Percentiles rank a stretch among this genome's conserved stretches.
These are phyloP conservation scores for Tinea semifulvella DNA, from an alignment of 2,888 invertebrate species.

Conservation along the genomic window DNA sequence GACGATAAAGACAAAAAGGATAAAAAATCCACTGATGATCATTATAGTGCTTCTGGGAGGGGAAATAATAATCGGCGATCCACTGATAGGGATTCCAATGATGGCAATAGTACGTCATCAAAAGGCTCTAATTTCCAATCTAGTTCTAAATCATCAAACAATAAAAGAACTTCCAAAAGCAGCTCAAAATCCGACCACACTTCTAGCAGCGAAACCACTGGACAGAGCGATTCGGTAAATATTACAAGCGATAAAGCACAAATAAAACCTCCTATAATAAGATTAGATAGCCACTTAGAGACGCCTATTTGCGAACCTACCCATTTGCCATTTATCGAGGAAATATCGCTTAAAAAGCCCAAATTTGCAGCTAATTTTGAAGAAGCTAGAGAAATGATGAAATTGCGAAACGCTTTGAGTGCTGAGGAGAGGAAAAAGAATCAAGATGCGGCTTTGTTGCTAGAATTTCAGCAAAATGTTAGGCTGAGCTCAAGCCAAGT, in stretches of 20 bases:
- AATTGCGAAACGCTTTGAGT: slow-evolving; percentile 71
- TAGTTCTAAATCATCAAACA: slow-evolving; percentile 40
- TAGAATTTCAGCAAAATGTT: slow-evolving; percentile 60
- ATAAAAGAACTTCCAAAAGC: slow-evolving; percentile 47
- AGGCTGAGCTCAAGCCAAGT: slow-evolving; percentile 57
- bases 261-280: slow-evolving; percentile 30
- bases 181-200: slow-evolving; percentile 53
- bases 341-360: slow-evolving; percentile 64
- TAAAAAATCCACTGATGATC: slow-evolving; percentile 73
- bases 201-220: slow-evolving; percentile 56
- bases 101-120: slow-evolving; percentile 66
- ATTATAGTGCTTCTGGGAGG: slow-evolving; percentile 72
- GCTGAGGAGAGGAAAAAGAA: slow-evolving; percentile 67
- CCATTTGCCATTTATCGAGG: slow-evolving; percentile 51
- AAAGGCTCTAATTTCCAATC: slow-evolving; percentile 50
- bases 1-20: slow-evolving; percentile 56
- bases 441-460: slow-evolving; percentile 52
- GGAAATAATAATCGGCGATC: slow-evolving; percentile 73
- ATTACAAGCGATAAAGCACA: slow-evolving; percentile 14
- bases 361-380: slow-evolving; percentile 74
- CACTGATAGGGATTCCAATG: slow-evolving; percentile 82
- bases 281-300: slow-evolving; percentile 50
- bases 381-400: slow-evolving; percentile 73
- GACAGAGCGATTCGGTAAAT: slow-evolving; percentile 60
- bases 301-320: slow-evolving; percentile 37